Base-by-base conservation (phyloP, 2,888 invertebrate species). In the Magallana nippona region DNA sequence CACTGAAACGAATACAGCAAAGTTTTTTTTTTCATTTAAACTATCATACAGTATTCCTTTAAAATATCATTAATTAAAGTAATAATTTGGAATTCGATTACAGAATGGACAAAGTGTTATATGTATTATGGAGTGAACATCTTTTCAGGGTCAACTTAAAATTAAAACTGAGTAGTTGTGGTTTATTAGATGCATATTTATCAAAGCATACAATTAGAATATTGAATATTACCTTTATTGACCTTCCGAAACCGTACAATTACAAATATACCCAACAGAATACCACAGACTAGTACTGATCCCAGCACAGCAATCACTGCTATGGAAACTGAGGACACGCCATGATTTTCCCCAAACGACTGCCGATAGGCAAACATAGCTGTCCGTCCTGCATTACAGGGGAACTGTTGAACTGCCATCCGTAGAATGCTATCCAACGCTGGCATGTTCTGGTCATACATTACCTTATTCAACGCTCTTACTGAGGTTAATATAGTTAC, bases 391-490 rank as follows among this genome's bases (percentile, higher is more conserved):
- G 55, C n/a, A 11, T 81, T 81, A 19, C 44, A 62, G 44, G 60
- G 81, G 11, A 55, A 44, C n/a, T 55, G 32, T 32, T 44, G 55
- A 15, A 81, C 10, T 3, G 62, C 15, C 55, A 62, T 81, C 11
- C 11, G 81, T 57, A 22, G 55, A 2, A 81, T 44, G 55, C 62
- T 62, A 10, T 63, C 57, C 15, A 81, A 55, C 2, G 63, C 60
- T 22, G 63, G 60, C 19, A 62, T 62, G 3, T 63, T 63, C 13
- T 55, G 32, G 10, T 81, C 62, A 44, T 81, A 81, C 63, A 62
- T 55, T 55, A 81, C 55, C 57, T 19, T 22, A 22, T 81, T 81
- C 27, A 81, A 32, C 5, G 62, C 81, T 44, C 13, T 81, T 17
- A 81, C 44, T 2, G n/a, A 44, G 27, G 63, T 81, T 8, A 10